These are phyloP conservation scores for Lycocorax pyrrhopterus DNA, from an alignment of 2,113 vertebrate species.

Conservation along the genomic window DNA sequence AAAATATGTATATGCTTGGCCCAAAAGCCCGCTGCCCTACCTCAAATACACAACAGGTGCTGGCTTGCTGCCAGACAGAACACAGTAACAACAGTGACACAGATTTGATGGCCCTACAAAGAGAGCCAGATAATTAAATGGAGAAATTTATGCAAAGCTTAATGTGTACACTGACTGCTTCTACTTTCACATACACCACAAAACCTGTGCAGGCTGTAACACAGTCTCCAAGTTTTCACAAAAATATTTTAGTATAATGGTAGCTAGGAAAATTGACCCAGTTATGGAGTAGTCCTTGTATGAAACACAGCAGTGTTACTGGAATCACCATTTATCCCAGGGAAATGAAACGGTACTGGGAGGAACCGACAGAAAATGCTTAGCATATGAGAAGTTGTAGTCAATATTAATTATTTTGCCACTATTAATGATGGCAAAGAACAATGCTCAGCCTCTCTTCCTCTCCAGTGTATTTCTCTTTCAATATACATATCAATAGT, in stretches of 20 bases:
- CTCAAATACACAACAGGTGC: not conserved
- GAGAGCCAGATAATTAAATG: not conserved
- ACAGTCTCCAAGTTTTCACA: not conserved
- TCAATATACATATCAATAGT: constrained; percentile 30
- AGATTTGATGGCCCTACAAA: not conserved
- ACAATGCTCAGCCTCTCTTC: not conserved
- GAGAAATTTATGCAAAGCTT: not conserved
- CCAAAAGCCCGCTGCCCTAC: not conserved
- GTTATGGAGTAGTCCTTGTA: not conserved
- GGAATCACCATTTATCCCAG: not conserved
- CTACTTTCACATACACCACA: not conserved
- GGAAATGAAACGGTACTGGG: not conserved
- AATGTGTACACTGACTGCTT: not conserved
- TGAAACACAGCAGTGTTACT: not conserved
- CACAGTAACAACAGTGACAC: not conserved
- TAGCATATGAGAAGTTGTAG: not conserved
- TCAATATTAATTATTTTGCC: not conserved
- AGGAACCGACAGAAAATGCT: not conserved
- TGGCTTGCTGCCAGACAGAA: not conserved
- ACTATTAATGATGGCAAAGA: not conserved
- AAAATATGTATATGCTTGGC: not conserved
- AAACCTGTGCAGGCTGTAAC: not conserved
- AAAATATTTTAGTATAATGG: not conserved
- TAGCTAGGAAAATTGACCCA: not conserved
- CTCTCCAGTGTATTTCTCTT: constrained; percentile 16